These are phyloP conservation scores for Boloria selene DNA, from an alignment of 2,888 invertebrate genomes.

Conservation along the genomic window DNA sequence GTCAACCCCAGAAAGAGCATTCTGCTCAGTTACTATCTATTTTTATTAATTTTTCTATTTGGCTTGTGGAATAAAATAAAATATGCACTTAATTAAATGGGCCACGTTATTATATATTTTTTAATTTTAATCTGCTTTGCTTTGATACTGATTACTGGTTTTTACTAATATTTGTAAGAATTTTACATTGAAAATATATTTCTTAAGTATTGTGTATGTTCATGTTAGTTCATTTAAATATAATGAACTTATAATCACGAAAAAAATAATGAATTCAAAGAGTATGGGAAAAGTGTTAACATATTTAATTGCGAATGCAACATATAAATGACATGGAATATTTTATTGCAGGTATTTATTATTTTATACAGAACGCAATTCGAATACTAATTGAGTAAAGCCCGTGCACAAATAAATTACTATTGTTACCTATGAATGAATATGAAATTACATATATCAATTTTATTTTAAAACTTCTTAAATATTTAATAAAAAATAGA, in stretches of 20 bases:
- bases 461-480: too few species aligned
- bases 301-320: background rate
- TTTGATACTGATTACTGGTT: too few species aligned
- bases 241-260: too few species aligned
- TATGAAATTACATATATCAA: too few species aligned
- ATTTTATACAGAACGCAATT: background rate
- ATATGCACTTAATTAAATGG: slow-evolving; percentile 10
- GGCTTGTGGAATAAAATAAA: slow-evolving; percentile 6
- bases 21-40: slow-evolving; percentile 11
- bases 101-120: slow-evolving; percentile 7
- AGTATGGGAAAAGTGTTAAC: too few species aligned
- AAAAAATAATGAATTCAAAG: too few species aligned
- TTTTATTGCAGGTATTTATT: slow-evolving; percentile 23
- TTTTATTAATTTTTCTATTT: slow-evolving; percentile 32
- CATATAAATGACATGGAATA: slow-evolving; percentile 10
- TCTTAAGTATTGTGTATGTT: too few species aligned
- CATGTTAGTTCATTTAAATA: too few species aligned
- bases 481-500: too few species aligned
- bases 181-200: too few species aligned
- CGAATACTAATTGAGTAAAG: slow-evolving; percentile 19
- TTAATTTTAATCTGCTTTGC: background rate
- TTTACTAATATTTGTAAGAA: too few species aligned
- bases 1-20: slow-evolving; percentile 11
- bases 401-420: slow-evolving; percentile 21
- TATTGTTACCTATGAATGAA: slow-evolving; percentile 4